Evolutionary conservation across 2,888 invertebrate genomes (phyloP).

Genomic region (Leptopterna dolabrata): DNA sequence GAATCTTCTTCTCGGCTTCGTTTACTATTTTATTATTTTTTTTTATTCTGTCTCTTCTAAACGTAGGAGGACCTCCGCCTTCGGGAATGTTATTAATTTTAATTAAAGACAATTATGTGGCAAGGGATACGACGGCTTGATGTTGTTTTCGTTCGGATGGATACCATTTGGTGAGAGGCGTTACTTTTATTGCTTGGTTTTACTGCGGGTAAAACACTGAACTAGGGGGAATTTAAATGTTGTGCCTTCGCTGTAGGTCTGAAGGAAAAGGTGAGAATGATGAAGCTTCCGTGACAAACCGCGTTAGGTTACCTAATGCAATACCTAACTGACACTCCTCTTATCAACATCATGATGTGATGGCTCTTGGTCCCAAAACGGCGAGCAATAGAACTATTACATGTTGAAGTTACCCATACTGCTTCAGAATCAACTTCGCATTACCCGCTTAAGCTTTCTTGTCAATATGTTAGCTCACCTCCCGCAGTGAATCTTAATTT

Average conservation of each 20-base stretch:
- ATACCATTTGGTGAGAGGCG: background rate
- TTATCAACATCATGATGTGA: too few relatives aligned
- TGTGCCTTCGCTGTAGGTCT: background rate
- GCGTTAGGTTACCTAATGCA: too few relatives aligned
- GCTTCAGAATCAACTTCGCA: too few relatives aligned
- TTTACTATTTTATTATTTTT: background rate
- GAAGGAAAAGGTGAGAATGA: background rate
- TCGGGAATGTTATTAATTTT: background rate
- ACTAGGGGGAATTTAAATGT: background rate
- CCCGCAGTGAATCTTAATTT: too few relatives aligned
- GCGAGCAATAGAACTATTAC: too few relatives aligned
- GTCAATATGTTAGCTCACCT: too few relatives aligned
- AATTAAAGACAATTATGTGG: background rate
- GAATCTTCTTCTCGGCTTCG: background rate
- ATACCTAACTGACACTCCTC: too few relatives aligned
- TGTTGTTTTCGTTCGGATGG: background rate
- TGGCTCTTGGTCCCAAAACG: too few relatives aligned
- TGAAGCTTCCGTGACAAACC: background rate
- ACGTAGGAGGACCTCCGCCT: background rate
- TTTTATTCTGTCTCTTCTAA: background rate
- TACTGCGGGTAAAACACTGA: background rate
- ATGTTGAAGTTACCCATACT: too few relatives aligned
- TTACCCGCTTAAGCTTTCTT: too few relatives aligned
- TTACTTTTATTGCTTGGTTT: slow-evolving; percentile 6
- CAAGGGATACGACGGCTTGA: background rate